Conservation (phyloP, 2,797 vertebrate genomes). For the Hippoglossus hippoglossus region DNA sequence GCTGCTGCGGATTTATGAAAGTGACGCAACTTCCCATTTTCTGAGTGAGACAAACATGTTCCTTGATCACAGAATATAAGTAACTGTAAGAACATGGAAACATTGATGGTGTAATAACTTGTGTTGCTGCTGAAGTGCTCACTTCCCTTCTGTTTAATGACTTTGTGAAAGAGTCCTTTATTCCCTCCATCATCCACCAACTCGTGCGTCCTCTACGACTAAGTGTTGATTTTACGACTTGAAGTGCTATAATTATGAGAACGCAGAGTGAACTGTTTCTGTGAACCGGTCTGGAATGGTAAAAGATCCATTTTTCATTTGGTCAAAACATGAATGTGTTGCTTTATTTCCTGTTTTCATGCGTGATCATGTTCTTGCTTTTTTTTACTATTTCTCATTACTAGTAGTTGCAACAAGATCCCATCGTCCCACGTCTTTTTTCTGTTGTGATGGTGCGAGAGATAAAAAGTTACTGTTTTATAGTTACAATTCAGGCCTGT, state of each 20-base stretch:
- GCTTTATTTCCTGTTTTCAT: constrained; percentile 22
- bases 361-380: constrained; percentile 27
- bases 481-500: constrained; percentile 27
- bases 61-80: not conserved
- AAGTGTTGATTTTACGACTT: constrained; percentile 25
- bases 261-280: constrained; percentile 27
- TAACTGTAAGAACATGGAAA: not conserved
- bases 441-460: constrained; percentile 25
- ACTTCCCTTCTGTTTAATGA: not conserved
- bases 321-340: constrained; percentile 15
- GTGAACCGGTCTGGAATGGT: constrained; percentile 36
- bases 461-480: constrained; percentile 5
- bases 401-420: constrained; percentile 15
- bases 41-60: not conserved
- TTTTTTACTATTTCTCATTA: constrained; percentile 10
- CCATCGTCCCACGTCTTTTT: constrained; percentile 15
- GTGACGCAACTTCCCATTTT: constrained; percentile 13
- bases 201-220: not conserved
- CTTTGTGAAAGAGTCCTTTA: constrained; percentile 14
- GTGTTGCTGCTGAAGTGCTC: not conserved
- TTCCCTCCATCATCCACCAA: constrained; percentile 1
- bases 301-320: constrained; percentile 16
- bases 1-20: not conserved
- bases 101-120: not conserved
- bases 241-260: constrained; percentile 32